Base-by-base conservation (phyloP, 2,888 invertebrate species). In the Synanthedon formicaeformis region DNA sequence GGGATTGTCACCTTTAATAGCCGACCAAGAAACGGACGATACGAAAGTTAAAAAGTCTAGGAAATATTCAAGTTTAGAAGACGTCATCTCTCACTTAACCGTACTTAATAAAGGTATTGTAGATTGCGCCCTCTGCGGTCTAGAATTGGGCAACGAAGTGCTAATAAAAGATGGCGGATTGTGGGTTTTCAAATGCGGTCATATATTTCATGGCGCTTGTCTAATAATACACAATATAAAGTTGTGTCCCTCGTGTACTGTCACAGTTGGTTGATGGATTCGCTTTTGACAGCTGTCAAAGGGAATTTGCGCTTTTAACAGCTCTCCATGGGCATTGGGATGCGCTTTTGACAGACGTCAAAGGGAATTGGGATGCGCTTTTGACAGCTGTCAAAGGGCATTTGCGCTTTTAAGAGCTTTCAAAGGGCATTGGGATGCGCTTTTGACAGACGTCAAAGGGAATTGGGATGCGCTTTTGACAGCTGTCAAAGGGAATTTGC, bases 131-230 rank as follows among this genome's bases (percentile, higher is more conserved):
- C 82, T 90, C 1, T 92, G 91, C 62, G 90, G 90, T 51, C 67
- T 91, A 64, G 89, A 89, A 54, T 75, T 91, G 49, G 82, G 88
- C 60, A 90, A 91, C 57, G 86, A 87, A 53, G 86, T 90, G 51
- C 65, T 91, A 50, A 81, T 91, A 34, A 82, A 88, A 67, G 89
- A 90, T 71, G 90, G 89, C 62, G 91, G 91, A 12, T 69, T 91
- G 2, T 89, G 90, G 78, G 87, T 89, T 51, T 91, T 91, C 69
- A 86, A 86, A 53, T 91, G 91, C 65, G 90, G 90, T 50, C 91
- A 91, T 64, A 87, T 88, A 53, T 91, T 89, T 68, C 91, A 92
- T 52, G 89, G 90, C 0, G 88, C 89, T 4, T 91, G 91, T 69
- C 81, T 91, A 63, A 83, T 88, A 61, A 80, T 90, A 59, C 89